A percentile compares a stretch with the other conserved stretches of the same genome.
Evolutionary conservation across 2,888 invertebrate species (phyloP).

Genomic region (Tenthredo mesomela): DNA sequence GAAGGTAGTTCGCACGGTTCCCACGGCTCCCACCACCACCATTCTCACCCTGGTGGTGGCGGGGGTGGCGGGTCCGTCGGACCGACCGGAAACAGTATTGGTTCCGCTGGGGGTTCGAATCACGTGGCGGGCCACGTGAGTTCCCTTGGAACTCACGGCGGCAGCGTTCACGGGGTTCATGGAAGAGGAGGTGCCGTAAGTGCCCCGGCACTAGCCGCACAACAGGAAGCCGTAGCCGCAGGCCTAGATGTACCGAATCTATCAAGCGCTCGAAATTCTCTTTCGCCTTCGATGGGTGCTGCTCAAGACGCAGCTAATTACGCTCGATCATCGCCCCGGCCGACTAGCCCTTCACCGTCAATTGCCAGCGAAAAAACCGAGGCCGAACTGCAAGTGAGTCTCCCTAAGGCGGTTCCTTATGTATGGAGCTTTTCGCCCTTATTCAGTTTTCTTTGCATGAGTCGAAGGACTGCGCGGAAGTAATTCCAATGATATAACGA

Average conservation of each 20-base stretch:
- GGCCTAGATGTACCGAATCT: conserved; percentile 73
- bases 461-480: neutral
- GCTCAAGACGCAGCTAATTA: conserved; percentile 74
- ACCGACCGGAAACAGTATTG: conserved; percentile 75
- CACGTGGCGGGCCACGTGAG: conserved; percentile 48
- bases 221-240: conserved; percentile 61
- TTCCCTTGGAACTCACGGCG: conserved; percentile 57
- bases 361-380: conserved; percentile 94
- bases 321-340: conserved; percentile 86
- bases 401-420: neutral
- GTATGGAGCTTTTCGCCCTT: neutral
- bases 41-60: conserved; percentile 62
- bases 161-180: conserved; percentile 62
- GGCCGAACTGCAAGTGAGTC: conserved; percentile 86
- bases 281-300: conserved; percentile 80
- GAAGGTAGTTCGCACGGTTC: conserved; percentile 68
- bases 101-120: conserved; percentile 73
- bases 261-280: conserved; percentile 72
- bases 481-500: neutral
- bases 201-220: conserved; percentile 53
- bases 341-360: conserved; percentile 95
- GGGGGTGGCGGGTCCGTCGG: conserved; percentile 58
- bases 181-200: conserved; percentile 63
- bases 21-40: conserved; percentile 77
- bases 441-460: neutral